A percentile compares a stretch with the other conserved stretches of the same genome.
phyloP scores from a whole-genome alignment of 2,113 vertebrate genomes.

The Lates calcarifer region DNA sequence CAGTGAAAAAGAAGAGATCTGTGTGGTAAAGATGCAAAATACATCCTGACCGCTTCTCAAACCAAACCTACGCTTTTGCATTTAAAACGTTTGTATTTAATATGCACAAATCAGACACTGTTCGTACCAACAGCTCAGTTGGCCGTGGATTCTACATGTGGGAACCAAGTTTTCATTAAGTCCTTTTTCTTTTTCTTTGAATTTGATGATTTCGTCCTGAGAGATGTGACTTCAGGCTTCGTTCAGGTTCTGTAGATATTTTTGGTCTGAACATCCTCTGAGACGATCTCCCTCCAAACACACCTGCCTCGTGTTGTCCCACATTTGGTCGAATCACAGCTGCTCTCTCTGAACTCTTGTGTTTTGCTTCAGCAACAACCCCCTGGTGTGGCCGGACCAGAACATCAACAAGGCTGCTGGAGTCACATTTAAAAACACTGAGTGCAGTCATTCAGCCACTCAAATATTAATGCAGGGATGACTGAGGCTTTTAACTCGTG shows the following conservation, averaged over 20 bases:
- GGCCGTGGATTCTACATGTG: too few species aligned
- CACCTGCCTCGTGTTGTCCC: conserved; percentile 10
- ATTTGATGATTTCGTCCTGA: too few species aligned
- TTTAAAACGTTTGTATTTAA: background rate
- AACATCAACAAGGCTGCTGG: conserved; percentile 15
- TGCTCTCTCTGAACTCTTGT: background rate
- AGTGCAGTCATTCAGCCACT: conserved; percentile 33
- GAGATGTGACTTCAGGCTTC: too few species aligned
- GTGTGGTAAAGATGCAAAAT: too few species aligned
- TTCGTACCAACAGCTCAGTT: background rate
- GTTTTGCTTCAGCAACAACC: conserved; percentile 20
- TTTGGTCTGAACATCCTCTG: background rate
- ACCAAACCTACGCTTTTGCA: background rate
- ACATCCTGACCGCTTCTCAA: background rate
- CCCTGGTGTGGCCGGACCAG: background rate
- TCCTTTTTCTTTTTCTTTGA: too few species aligned
- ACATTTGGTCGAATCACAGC: too few species aligned
- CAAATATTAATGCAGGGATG: conserved; percentile 39
- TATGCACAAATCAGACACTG: background rate
- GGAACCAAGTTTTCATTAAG: too few species aligned
- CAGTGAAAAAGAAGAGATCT: background rate
- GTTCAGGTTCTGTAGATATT: background rate
- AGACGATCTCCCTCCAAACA: background rate
- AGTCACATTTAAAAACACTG: conserved; percentile 52
- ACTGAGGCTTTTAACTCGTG: conserved; percentile 25